phyloP scores from a whole-genome alignment of 2,113 vertebrate genomes.

The Chionomys nivalis region DNA sequence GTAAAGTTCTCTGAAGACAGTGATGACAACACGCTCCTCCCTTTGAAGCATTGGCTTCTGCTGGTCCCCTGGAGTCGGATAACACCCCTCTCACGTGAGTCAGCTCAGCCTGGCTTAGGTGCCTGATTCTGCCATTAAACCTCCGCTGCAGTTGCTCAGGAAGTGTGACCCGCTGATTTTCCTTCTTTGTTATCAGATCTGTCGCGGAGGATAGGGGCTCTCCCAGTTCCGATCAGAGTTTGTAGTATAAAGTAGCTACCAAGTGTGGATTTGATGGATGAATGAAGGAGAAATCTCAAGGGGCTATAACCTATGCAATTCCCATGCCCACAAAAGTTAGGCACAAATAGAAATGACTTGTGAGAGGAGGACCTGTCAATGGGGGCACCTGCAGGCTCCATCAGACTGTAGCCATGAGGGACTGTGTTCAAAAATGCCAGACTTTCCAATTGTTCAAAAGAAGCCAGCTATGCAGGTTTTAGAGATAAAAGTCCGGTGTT shows the following conservation, averaged over 20 bases:
- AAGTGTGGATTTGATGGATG: background rate
- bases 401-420: background rate
- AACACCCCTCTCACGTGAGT: rapidly evolving
- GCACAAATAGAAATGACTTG: background rate
- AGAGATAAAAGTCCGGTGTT: slow-evolving; percentile 2
- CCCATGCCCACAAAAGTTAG: background rate
- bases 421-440: background rate
- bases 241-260: background rate
- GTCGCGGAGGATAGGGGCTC: background rate
- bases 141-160: background rate
- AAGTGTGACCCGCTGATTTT: background rate
- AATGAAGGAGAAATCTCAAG: background rate
- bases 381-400: rapidly evolving
- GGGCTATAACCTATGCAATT: background rate
- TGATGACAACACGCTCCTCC: background rate
- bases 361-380: background rate
- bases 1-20: background rate
- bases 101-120: background rate
- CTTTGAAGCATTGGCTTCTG: background rate
- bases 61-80: background rate
- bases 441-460: background rate
- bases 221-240: background rate
- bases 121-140: background rate
- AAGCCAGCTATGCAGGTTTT: background rate
- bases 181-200: background rate